Conservation (phyloP, 2,113 vertebrate genomes). For the Microtus ochrogaster region DNA sequence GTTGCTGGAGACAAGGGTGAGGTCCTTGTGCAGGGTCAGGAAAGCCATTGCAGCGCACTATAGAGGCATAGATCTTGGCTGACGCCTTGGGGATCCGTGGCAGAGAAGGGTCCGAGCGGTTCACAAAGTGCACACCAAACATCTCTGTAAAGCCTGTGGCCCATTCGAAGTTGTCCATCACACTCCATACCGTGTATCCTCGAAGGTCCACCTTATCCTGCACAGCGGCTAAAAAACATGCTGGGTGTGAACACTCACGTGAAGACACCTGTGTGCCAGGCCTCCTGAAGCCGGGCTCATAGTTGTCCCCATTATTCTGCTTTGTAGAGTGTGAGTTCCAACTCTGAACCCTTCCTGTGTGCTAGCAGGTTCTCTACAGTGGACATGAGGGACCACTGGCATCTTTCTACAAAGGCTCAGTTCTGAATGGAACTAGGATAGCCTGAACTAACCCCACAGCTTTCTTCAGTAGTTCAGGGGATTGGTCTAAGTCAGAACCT, state of each 20-base stretch:
- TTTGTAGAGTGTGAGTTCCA: neutral
- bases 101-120: slow-evolving; percentile 89
- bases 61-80: slow-evolving; percentile 86
- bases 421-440: neutral
- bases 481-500: neutral
- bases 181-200: slow-evolving; percentile 93
- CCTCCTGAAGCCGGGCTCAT: neutral
- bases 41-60: slow-evolving; percentile 94
- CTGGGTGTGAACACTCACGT: neutral
- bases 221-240: slow-evolving; percentile 82
- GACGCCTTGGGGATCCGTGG: slow-evolving; percentile 91
- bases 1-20: slow-evolving; percentile 88
- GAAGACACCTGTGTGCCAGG: neutral
- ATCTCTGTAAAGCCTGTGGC: slow-evolving; percentile 91
- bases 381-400: neutral
- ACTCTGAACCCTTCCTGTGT: too few species aligned
- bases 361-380: neutral
- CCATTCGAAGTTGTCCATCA: slow-evolving; percentile 99
- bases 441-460: neutral
- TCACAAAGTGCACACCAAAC: slow-evolving; percentile 93
- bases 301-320: neutral
- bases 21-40: slow-evolving; percentile 89
- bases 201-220: slow-evolving; percentile 91
- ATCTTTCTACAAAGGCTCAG: slow-evolving; percentile 18
- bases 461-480: neutral